Base-by-base conservation (phyloP, 2,888 invertebrate species). In the Pterobdella sp. region DNA sequence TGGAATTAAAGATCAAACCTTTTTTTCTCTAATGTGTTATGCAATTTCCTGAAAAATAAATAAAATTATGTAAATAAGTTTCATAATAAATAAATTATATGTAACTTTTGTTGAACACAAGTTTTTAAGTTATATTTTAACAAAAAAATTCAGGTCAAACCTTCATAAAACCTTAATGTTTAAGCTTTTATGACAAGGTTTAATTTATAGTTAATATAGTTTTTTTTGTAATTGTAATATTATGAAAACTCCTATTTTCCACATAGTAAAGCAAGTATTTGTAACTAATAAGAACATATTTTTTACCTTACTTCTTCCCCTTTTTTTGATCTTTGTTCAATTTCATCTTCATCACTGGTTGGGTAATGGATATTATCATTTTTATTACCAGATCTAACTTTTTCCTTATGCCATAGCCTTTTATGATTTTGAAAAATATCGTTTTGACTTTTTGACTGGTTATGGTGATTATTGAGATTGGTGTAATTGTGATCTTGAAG, bases 11-110 rank as follows among this genome's bases (percentile, higher is more conserved):
- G 49, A 42, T 7, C 10, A 14, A 42, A 56, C 60, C 60, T 56
- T 56, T n/a, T 56, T 56, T 56, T 56, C 60, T 56, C 60, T 26
- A 56, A n/a, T 56, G 60, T 56, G 60, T 56, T 56, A n/a, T 56
- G 60, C 60, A 56, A 26, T 26, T 56, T 56, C 26, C 60, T 56
- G 60, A n/a, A 56, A 56, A 18, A n/a, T n/a, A n/a, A n/a, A n/a
- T n/a, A n/a, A n/a, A n/a, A n/a, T n/a, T n/a, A n/a, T n/a, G n/a
- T n/a, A n/a, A n/a, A n/a, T n/a, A n/a, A n/a, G n/a, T n/a, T n/a
- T n/a, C n/a, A n/a, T n/a, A n/a, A n/a, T n/a, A n/a, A n/a, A n/a
- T n/a, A n/a, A n/a, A n/a, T n/a, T n/a, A n/a, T n/a, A n/a, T n/a
- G n/a, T n/a, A n/a, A n/a, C n/a, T n/a, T n/a, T n/a, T n/a, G n/a